These are phyloP conservation scores for Speoplatyrhinus poulsoni DNA, from an alignment of 2,113 vertebrate species.

Conservation along the genomic window DNA sequence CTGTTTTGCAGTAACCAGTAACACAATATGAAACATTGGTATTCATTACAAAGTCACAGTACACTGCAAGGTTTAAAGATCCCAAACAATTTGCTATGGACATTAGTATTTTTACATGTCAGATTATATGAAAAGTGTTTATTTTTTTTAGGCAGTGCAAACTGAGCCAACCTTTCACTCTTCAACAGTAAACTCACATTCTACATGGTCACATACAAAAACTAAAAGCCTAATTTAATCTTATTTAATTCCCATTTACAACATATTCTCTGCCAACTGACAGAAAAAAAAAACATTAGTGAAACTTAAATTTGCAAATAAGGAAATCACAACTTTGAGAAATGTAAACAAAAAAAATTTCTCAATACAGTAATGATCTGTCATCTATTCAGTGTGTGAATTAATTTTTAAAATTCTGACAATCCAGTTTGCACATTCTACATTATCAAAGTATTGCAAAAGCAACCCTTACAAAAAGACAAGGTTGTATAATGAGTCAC, in stretches of 20 bases:
- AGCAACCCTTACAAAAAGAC: constrained; percentile 71
- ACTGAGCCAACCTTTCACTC: constrained; percentile 32
- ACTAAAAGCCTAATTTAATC: constrained; percentile 75
- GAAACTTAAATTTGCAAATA: constrained; percentile 44
- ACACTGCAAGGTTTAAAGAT: constrained; percentile 31
- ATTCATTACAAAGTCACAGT: constrained; percentile 44
- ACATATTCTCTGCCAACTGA: constrained; percentile 69
- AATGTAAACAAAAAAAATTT: constrained; percentile 57
- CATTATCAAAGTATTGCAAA: constrained; percentile 72
- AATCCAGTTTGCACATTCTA: constrained; percentile 63
- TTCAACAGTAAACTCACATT: constrained; percentile 37
- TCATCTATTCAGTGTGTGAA: constrained; percentile 49
- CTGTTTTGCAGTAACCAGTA: constrained; percentile 29
- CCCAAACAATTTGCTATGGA: constrained; percentile 40
- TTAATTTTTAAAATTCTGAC: constrained; percentile 60
- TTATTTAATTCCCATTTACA: constrained; percentile 61
- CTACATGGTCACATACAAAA: constrained; percentile 53
- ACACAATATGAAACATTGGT: constrained; percentile 49
- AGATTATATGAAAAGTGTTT: constrained; percentile 43
- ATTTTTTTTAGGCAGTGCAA: constrained; percentile 50
- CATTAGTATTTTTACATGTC: constrained; percentile 35
- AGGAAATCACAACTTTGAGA: constrained; percentile 41
- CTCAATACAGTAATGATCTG: constrained; percentile 51
- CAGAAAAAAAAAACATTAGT: constrained; percentile 63
- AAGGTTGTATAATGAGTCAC: constrained; percentile 64